Evolutionary conservation across 2,888 invertebrate genomes (phyloP).

Genomic region (Nowickia ferox): DNA sequence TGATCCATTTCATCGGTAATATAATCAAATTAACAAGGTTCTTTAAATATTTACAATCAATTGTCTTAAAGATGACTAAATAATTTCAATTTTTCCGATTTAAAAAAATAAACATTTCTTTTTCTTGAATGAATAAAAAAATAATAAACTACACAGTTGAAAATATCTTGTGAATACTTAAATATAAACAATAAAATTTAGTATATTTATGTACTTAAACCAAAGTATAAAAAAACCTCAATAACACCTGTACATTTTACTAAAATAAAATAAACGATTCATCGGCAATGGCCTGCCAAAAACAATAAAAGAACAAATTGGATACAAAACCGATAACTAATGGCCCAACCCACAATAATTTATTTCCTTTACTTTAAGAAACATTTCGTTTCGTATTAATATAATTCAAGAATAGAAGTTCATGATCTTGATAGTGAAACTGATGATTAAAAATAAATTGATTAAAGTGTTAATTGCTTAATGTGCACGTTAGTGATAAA

Average conservation of each 20-base stretch:
- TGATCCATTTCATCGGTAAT: neutral
- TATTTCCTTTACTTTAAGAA: neutral
- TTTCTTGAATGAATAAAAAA: slow-evolving; percentile 3
- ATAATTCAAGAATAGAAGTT: slow-evolving; percentile 16
- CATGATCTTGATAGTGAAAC: slow-evolving; percentile 47
- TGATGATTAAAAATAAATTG: slow-evolving; percentile 20
- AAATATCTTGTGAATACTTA: neutral
- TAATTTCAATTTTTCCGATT: slow-evolving; percentile 21
- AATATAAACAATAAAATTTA: slow-evolving; percentile 5
- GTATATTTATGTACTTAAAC: slow-evolving; percentile 2
- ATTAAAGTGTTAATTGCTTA: slow-evolving; percentile 47
- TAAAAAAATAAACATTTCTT: slow-evolving; percentile 28
- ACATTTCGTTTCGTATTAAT: neutral
- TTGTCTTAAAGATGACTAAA: slow-evolving; percentile 45
- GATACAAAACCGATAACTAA: slow-evolving; percentile 23
- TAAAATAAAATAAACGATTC: slow-evolving; percentile 44
- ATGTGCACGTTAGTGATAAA: slow-evolving; percentile 15
- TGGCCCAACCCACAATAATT: slow-evolving; percentile 20
- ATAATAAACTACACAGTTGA: slow-evolving; percentile 5
- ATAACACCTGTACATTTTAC: slow-evolving; percentile 58
- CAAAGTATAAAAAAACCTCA: slow-evolving; percentile 29
- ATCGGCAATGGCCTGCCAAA: slow-evolving; percentile 32
- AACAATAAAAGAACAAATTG: slow-evolving; percentile 36
- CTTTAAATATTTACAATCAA: slow-evolving; percentile 30
- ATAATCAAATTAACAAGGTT: slow-evolving; percentile 33